phyloP scores from a whole-genome alignment of 2,888 invertebrate genomes.

The Megaustenia siamemsis region DNA sequence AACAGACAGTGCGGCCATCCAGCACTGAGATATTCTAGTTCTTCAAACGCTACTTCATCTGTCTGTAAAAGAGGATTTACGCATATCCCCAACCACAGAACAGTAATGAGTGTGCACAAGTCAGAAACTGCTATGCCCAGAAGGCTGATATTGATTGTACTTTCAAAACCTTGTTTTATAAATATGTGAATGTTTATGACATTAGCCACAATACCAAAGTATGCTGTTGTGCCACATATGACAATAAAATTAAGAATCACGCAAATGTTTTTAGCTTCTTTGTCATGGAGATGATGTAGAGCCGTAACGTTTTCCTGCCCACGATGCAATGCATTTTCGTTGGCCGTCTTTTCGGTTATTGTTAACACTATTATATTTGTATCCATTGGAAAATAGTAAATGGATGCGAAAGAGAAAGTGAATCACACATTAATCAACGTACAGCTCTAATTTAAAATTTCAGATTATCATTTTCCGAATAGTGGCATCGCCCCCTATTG shows the following conservation, averaged over 20 bases:
- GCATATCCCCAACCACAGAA: neutral
- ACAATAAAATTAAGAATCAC: slow-evolving; percentile 16
- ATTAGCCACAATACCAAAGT: neutral
- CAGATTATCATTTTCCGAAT: too few relatives aligned
- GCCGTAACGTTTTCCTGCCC: neutral
- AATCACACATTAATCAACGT: too few relatives aligned
- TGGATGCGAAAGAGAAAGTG: too few relatives aligned
- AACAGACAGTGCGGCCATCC: slow-evolving; percentile 26
- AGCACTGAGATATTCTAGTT: slow-evolving; percentile 22
- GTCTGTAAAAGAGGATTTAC: slow-evolving; percentile 4
- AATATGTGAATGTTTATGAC: slow-evolving; percentile 34
- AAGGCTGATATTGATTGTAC: slow-evolving; percentile 18
- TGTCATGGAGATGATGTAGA: neutral
- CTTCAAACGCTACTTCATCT: slow-evolving; percentile 5
- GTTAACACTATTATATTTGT: too few relatives aligned
- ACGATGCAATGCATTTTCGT: neutral
- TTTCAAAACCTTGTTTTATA: slow-evolving; percentile 14
- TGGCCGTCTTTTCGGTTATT: too few relatives aligned
- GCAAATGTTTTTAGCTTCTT: neutral
- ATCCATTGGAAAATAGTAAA: too few relatives aligned
- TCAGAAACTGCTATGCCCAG: slow-evolving; percentile 26
- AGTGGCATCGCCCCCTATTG: too few relatives aligned
- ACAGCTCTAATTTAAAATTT: too few relatives aligned
- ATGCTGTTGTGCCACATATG: neutral
- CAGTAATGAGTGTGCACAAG: slow-evolving; percentile 2